Evolutionary conservation across 1,140 invertebrate genomes (phyloP).

Genomic region (Phortica variegata): DNA sequence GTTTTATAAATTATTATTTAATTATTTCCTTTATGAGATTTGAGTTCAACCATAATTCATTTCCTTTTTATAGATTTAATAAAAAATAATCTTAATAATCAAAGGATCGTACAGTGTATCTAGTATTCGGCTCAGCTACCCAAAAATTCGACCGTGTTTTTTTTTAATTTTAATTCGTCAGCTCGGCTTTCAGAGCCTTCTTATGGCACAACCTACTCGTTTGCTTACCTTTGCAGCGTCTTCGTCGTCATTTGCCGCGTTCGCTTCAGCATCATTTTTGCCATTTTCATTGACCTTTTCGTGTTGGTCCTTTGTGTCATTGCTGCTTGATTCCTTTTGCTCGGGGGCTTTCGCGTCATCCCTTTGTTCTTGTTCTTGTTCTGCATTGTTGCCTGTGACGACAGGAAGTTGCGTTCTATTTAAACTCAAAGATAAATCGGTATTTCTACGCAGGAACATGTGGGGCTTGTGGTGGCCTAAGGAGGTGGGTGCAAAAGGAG

Average conservation of each 20-base stretch:
- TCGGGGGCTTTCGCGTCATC: conserved; percentile 15
- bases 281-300: conserved; percentile 6
- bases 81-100: too few relatives aligned
- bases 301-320: conserved; percentile 10
- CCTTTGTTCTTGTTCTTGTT: conserved; percentile 17
- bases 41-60: too few relatives aligned
- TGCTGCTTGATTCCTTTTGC: neutral
- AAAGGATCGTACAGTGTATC: too few relatives aligned
- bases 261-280: conserved; percentile 10
- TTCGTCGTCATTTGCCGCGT: conserved; percentile 17
- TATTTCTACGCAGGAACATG: conserved; percentile 55
- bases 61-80: too few relatives aligned
- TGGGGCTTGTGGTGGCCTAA: too few relatives aligned
- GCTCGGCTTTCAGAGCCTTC: too few relatives aligned
- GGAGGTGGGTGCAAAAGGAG: conserved; percentile 26
- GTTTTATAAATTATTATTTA: too few relatives aligned
- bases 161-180: too few relatives aligned
- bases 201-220: too few relatives aligned
- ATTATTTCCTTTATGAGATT: too few relatives aligned
- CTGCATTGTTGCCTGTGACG: conserved; percentile 24
- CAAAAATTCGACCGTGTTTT: too few relatives aligned
- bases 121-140: too few relatives aligned
- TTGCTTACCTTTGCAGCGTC: conserved; percentile 29
- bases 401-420: conserved; percentile 50
- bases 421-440: conserved; percentile 47